Evolutionary conservation across 1,140 invertebrate genomes (phyloP).

Genomic region (Drosophila navojoa): DNA sequence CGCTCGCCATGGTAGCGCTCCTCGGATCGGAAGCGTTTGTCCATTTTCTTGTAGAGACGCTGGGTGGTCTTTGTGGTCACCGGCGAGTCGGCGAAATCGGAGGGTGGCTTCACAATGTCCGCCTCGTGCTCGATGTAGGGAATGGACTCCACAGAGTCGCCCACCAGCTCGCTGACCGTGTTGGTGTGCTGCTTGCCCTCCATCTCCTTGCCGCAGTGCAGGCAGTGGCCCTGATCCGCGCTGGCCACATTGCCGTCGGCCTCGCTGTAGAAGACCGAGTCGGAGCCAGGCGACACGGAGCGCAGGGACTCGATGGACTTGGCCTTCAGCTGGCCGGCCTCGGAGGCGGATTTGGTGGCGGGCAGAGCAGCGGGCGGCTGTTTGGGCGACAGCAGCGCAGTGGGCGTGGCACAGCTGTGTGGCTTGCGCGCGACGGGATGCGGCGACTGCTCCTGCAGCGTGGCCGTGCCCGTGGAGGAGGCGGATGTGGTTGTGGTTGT

Average conservation of each 20-base stretch:
- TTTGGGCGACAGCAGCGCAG: constrained; percentile 62
- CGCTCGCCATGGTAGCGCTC: constrained; percentile 87
- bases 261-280: constrained; percentile 94
- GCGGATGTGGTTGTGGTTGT: constrained; percentile 28
- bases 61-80: constrained; percentile 85
- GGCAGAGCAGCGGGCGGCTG: constrained; percentile 20
- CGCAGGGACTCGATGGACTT: constrained; percentile 92
- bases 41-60: constrained; percentile 91
- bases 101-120: constrained; percentile 93
- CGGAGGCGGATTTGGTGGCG: constrained; percentile 79
- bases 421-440: constrained; percentile 31
- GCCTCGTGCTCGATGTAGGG: constrained; percentile 83
- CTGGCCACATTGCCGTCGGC: constrained; percentile 85
- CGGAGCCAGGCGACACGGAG: constrained; percentile 93
- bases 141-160: constrained; percentile 81
- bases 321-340: constrained; percentile 88
- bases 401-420: constrained; percentile 63
- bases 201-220: constrained; percentile 92
- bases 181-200: constrained; percentile 76
- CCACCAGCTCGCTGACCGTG: constrained; percentile 84
- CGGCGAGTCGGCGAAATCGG: constrained; percentile 93
- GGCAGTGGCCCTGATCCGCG: constrained; percentile 86
- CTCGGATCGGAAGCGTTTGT: constrained; percentile 92
- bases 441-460: constrained; percentile 18
- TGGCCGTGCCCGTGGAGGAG: constrained; percentile 26